Evolutionary conservation across 2,888 invertebrate species (phyloP).

Genomic region (Watsonalla binaria): DNA sequence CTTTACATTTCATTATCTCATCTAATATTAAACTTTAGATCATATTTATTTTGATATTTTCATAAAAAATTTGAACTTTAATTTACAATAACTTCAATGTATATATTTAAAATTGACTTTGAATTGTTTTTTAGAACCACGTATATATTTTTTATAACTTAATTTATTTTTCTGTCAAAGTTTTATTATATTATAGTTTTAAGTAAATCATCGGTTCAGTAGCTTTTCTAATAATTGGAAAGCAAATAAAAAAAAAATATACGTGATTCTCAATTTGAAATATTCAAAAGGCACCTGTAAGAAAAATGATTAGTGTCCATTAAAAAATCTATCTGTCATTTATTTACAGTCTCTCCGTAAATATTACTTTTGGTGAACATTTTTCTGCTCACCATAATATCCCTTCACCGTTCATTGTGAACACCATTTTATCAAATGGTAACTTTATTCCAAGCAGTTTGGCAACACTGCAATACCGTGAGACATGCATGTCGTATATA

Average conservation of each 20-base stretch:
- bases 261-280: not conserved
- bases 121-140: no score
- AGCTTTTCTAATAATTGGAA: no score
- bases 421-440: constrained; percentile 2
- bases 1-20: not conserved
- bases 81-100: no score
- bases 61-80: no score
- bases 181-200: no score
- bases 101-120: no score
- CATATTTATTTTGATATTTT: no score
- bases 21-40: no score
- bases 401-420: constrained; percentile 31
- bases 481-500: not conserved
- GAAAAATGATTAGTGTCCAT: constrained; percentile 19
- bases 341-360: not conserved
- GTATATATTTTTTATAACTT: no score
- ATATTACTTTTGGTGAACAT: constrained; percentile 8
- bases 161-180: no score
- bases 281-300: constrained; percentile 18
- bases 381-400: constrained; percentile 14
- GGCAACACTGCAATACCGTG: constrained; percentile 10
- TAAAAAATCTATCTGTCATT: constrained; percentile 1
- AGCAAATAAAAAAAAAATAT: no score
- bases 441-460: constrained; percentile 6
- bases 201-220: no score